Evolutionary conservation across 1,140 invertebrate species (phyloP).

Genomic region (Drosophila leontia): DNA sequence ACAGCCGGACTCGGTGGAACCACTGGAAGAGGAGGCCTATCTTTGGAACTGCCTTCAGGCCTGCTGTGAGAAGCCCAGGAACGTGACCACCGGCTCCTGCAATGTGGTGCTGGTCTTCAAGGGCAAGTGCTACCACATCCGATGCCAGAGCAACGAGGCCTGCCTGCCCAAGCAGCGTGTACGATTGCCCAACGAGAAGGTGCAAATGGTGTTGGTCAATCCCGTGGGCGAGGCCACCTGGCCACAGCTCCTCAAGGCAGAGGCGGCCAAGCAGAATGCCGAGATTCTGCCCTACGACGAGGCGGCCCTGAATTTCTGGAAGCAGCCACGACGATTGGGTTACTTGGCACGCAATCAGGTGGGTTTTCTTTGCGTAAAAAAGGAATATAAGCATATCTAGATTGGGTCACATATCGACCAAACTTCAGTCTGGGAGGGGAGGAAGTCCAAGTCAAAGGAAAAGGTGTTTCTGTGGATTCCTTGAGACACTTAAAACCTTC

Average conservation of each 20-base stretch:
- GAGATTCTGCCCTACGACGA: conserved; percentile 62
- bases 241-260: conserved; percentile 86
- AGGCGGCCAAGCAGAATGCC: conserved; percentile 57
- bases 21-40: conserved; percentile 67
- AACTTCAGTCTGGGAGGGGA: background rate
- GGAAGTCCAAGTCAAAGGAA: background rate
- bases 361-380: background rate
- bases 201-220: conserved; percentile 91
- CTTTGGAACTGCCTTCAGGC: conserved; percentile 88
- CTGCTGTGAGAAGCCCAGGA: conserved; percentile 87
- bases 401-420: conserved; percentile 2
- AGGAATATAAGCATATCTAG: background rate
- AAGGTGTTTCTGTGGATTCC: no score
- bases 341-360: conserved; percentile 59
- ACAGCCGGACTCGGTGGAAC: conserved; percentile 25
- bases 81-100: conserved; percentile 86
- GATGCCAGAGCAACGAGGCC: conserved; percentile 89
- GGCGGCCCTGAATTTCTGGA: conserved; percentile 76
- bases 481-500: background rate
- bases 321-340: conserved; percentile 64
- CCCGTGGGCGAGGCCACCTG: conserved; percentile 86
- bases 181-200: conserved; percentile 86
- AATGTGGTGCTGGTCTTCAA: conserved; percentile 93
- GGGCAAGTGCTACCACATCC: conserved; percentile 90
- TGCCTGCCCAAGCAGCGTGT: conserved; percentile 88